Percentiles rank a stretch among this genome's conserved stretches.
Conservation (phyloP, 2,888 invertebrate genomes). For the Ormyrus pomaceus region DNA sequence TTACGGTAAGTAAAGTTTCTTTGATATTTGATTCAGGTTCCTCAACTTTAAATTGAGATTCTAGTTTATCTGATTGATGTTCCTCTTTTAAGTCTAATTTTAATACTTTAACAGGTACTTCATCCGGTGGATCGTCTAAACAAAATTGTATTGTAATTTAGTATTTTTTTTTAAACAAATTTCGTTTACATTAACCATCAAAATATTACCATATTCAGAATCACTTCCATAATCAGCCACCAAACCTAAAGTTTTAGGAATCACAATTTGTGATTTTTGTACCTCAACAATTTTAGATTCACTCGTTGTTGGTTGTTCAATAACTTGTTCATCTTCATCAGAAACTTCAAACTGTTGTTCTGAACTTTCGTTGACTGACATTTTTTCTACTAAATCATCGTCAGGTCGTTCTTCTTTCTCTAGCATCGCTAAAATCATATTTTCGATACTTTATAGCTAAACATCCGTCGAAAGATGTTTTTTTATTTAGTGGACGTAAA, state of each 20-base stretch:
- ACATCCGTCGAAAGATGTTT: too few species aligned
- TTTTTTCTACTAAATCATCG: conserved; percentile 12
- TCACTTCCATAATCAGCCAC: conserved; percentile 69
- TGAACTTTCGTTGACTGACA: not conserved
- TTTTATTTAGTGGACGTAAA: too few species aligned
- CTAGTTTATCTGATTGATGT: conserved; percentile 52
- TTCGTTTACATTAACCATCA: not conserved
- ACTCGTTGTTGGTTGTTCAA: not conserved
- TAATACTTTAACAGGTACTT: conserved; percentile 66
- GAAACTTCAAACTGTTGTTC: conserved; percentile 33
- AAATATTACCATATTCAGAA: conserved; percentile 64
- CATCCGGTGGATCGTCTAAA: conserved; percentile 67
- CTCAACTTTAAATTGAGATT: not conserved
- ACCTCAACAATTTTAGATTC: not conserved
- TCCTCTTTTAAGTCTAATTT: conserved; percentile 61
- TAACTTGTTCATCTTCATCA: conserved; percentile 40
- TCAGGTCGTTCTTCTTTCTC: conserved; percentile 1
- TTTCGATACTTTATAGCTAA: not conserved
- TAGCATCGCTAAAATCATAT: conserved; percentile 15
- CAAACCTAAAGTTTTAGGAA: conserved; percentile 58
- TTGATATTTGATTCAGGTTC: conserved; percentile 9
- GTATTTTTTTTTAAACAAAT: conserved; percentile 1
- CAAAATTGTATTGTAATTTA: conserved; percentile 19
- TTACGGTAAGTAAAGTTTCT: not conserved
- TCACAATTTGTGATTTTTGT: not conserved